Evolutionary conservation across 1,140 invertebrate species (phyloP).

Genomic region (Halyomorpha halys): DNA sequence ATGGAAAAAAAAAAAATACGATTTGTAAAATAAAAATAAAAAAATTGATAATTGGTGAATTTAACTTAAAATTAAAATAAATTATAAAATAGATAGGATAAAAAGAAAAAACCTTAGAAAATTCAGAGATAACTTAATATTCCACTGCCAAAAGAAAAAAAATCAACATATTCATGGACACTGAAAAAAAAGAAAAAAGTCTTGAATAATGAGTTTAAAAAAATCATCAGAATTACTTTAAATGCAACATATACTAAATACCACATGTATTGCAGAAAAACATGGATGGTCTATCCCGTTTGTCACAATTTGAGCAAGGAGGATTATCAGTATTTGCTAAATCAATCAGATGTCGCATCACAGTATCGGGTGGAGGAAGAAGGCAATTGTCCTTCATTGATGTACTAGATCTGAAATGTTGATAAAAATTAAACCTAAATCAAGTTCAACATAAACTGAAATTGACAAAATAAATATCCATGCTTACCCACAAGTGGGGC

Average conservation of each 20-base stretch:
- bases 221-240: background rate
- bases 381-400: constrained; percentile 46
- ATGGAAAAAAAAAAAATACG: too few relatives aligned
- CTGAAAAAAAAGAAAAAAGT: too few relatives aligned
- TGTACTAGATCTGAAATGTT: constrained; percentile 12
- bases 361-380: constrained; percentile 48
- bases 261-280: constrained; percentile 60
- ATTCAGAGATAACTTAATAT: background rate
- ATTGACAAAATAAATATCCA: background rate
- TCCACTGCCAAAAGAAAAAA: background rate
- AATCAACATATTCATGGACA: too few relatives aligned
- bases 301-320: constrained; percentile 59
- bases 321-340: constrained; percentile 55
- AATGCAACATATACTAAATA: constrained; percentile 31
- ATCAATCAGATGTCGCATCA: constrained; percentile 53
- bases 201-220: background rate
- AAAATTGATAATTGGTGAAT: too few relatives aligned
- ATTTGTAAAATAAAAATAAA: too few relatives aligned
- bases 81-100: too few relatives aligned
- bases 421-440: background rate
- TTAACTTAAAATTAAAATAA: too few relatives aligned
- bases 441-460: background rate
- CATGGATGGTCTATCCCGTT: constrained; percentile 52
- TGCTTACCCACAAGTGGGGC: constrained; percentile 54
- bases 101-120: too few relatives aligned